A percentile compares a stretch with the other conserved stretches of the same genome.
phyloP scores from a whole-genome alignment of 2,888 invertebrate species.

The Clusia tigrina region DNA sequence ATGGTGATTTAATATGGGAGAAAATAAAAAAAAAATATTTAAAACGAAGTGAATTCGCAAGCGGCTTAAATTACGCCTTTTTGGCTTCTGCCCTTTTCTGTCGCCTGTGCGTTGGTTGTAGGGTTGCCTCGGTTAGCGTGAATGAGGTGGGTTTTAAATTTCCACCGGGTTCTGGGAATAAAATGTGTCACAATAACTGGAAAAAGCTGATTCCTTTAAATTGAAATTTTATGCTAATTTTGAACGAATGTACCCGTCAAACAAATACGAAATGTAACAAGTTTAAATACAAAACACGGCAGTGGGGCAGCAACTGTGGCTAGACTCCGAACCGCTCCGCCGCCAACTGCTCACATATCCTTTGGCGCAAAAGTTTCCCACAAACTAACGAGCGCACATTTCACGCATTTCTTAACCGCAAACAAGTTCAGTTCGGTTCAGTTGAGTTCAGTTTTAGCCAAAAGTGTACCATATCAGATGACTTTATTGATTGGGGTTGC shows the following conservation, averaged over 20 bases:
- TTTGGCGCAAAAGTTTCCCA: slow-evolving; percentile 27
- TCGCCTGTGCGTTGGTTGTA: background rate
- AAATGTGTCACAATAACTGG: background rate
- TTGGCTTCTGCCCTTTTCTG: background rate
- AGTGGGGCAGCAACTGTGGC: no score
- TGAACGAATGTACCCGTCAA: background rate
- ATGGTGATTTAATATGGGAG: slow-evolving; percentile 46
- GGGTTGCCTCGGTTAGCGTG: background rate
- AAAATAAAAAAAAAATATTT: background rate
- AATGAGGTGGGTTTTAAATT: background rate
- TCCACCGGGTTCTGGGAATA: background rate
- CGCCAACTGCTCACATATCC: background rate
- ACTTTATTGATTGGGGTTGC: slow-evolving; percentile 40
- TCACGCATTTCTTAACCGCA: slow-evolving; percentile 31
- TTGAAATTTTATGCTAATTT: background rate
- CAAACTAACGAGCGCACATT: slow-evolving; percentile 37
- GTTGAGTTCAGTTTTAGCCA: no score
- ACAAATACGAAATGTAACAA: no score
- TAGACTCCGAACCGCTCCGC: no score
- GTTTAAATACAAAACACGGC: no score
- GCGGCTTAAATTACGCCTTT: slow-evolving; percentile 2
- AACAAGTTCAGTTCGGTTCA: slow-evolving; percentile 37
- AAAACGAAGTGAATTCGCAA: background rate
- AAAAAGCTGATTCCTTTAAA: background rate
- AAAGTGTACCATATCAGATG: slow-evolving; percentile 38